A percentile compares a stretch with the other conserved stretches of the same genome.
Evolutionary conservation across 2,888 invertebrate species (phyloP).

Genomic region (Melikaiella ostensackeni): DNA sequence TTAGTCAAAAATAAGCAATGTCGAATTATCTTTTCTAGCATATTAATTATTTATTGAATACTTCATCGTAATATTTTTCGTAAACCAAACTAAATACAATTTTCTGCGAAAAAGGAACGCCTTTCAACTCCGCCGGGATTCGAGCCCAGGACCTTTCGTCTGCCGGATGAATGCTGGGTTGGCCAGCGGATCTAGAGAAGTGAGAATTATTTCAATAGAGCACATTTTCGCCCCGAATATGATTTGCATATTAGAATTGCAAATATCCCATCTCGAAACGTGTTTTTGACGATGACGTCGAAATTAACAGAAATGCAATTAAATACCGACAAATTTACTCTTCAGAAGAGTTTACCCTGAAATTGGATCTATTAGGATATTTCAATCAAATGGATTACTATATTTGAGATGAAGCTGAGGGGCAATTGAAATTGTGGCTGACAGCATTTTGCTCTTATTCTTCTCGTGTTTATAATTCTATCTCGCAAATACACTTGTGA

Average conservation of each 20-base stretch:
- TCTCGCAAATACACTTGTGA: background rate
- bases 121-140: too few relatives aligned
- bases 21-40: too few relatives aligned
- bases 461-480: background rate
- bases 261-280: background rate
- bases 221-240: too few relatives aligned
- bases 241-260: background rate
- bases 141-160: too few relatives aligned
- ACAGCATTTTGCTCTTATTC: slow-evolving; percentile 13
- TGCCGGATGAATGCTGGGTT: too few relatives aligned
- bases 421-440: background rate
- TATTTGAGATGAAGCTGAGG: background rate
- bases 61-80: too few relatives aligned
- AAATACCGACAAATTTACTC: background rate
- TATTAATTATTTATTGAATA: too few relatives aligned
- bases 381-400: slow-evolving; percentile 24
- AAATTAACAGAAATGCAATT: slow-evolving; percentile 3
- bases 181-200: too few relatives aligned
- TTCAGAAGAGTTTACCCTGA: background rate
- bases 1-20: too few relatives aligned
- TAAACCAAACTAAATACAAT: too few relatives aligned
- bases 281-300: background rate
- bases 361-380: slow-evolving; percentile 16
- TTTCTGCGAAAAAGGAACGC: too few relatives aligned
- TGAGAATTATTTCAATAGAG: too few relatives aligned